Percentiles rank a stretch among this genome's conserved stretches.
Evolutionary conservation across 2,797 vertebrate species (phyloP).

Genomic region (Rhincodon typus): DNA sequence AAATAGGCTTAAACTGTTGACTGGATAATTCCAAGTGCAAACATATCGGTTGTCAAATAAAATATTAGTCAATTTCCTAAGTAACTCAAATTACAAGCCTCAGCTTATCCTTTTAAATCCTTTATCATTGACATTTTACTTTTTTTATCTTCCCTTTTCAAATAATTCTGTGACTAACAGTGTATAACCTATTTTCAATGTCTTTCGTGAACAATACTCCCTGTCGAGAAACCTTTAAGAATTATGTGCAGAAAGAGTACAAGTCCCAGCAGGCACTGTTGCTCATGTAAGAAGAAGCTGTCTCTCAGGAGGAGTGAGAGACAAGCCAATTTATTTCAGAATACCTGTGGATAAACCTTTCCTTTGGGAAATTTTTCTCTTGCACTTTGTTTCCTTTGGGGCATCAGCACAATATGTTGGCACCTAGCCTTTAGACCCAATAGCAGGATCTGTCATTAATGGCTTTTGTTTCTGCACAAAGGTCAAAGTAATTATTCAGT

Average conservation of each 20-base stretch:
- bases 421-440: background rate
- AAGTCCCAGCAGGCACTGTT: constrained; percentile 17
- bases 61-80: background rate
- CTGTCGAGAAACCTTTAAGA: constrained; percentile 21
- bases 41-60: background rate
- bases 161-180: background rate
- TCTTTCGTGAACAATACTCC: constrained; percentile 24
- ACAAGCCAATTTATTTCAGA: constrained; percentile 26
- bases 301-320: constrained; percentile 18
- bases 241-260: constrained; percentile 27
- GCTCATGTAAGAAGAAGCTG: constrained; percentile 11
- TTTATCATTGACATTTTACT: constrained; percentile 21
- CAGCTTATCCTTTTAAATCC: background rate
- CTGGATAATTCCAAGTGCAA: background rate
- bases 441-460: background rate
- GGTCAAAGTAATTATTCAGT: constrained; percentile 31
- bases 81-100: background rate
- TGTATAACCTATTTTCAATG: constrained; percentile 17
- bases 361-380: background rate
- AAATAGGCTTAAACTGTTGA: background rate
- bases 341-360: background rate
- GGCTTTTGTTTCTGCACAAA: constrained; percentile 12
- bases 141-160: background rate
- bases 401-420: background rate
- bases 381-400: background rate